Evolutionary conservation across 2,797 vertebrate genomes (phyloP).

Genomic region (Neostethus bicornis): DNA sequence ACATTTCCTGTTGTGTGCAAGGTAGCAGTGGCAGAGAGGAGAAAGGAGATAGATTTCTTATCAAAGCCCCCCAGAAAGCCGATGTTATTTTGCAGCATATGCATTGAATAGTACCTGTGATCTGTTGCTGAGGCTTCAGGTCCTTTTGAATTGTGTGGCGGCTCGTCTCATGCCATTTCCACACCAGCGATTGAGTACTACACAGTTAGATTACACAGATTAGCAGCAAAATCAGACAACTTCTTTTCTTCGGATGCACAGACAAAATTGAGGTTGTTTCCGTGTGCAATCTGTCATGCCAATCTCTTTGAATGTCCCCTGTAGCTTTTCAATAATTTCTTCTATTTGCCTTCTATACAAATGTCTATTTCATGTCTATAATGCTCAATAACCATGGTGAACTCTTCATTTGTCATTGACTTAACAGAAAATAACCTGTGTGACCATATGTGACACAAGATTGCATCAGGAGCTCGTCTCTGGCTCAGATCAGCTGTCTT

Average conservation of each 20-base stretch:
- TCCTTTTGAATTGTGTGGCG: constrained; percentile 61
- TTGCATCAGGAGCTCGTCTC: constrained; percentile 30
- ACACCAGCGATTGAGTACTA: constrained; percentile 45
- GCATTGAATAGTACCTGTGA: constrained; percentile 57
- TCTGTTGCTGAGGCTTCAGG: constrained; percentile 36
- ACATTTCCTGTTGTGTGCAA: constrained; percentile 47
- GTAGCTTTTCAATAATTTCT: constrained; percentile 25
- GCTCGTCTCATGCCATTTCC: constrained; percentile 50
- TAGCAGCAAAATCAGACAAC: constrained; percentile 21
- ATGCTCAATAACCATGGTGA: constrained; percentile 2
- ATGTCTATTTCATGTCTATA: constrained; percentile 26
- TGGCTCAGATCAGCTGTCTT: constrained; percentile 33
- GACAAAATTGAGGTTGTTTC: constrained; percentile 16
- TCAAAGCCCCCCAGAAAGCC: constrained; percentile 65
- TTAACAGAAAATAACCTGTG: constrained; percentile 21
- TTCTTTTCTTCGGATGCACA: constrained; percentile 25
- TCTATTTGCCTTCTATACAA: constrained; percentile 24
- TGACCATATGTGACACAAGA: constrained; percentile 33
- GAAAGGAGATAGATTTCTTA: constrained; percentile 58
- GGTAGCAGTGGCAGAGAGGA: constrained; percentile 38
- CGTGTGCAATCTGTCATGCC: constrained; percentile 33
- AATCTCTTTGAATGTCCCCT: constrained; percentile 19
- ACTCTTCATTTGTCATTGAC: constrained; percentile 30
- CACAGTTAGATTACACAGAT: constrained; percentile 50
- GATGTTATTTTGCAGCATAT: constrained; percentile 62